A percentile compares a stretch with the other conserved stretches of the same genome.
Conservation (phyloP, 2,797 vertebrate species). For the Anisognathus igniventris region DNA sequence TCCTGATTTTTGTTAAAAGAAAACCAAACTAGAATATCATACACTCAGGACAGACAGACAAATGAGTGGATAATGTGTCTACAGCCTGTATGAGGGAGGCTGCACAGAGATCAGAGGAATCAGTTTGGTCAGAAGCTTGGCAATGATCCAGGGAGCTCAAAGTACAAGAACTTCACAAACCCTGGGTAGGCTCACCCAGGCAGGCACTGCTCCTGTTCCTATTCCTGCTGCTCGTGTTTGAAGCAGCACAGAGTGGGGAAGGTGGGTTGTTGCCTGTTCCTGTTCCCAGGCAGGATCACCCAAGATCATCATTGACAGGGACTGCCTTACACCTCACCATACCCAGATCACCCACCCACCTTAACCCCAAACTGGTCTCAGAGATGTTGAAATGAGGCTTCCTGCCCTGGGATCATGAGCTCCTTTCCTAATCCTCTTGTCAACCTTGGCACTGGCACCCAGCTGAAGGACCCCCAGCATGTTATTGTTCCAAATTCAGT, state of each 20-base stretch:
- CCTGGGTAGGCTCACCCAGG: neutral
- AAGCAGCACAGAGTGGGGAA: neutral
- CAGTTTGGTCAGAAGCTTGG: neutral
- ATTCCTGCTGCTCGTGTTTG: neutral
- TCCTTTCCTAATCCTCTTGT: neutral
- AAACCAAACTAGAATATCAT: neutral
- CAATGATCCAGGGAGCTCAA: neutral
- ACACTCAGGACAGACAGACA: neutral
- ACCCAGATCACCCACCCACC: neutral
- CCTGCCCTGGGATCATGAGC: neutral
- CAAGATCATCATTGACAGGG: neutral
- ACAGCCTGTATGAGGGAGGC: neutral
- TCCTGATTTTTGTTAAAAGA: neutral
- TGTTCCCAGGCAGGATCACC: neutral
- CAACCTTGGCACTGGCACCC: neutral
- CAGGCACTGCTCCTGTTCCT: neutral
- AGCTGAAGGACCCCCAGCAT: neutral
- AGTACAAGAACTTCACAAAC: neutral
- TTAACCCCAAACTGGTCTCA: neutral
- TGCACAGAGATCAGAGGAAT: neutral
- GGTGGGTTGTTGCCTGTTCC: neutral
- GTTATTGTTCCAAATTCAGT: neutral
- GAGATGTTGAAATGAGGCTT: neutral
- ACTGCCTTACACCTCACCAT: fast-evolving
- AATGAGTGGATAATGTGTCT: too few species aligned